Conservation (phyloP, 2,888 invertebrate species). For the Phalangium opilio region DNA sequence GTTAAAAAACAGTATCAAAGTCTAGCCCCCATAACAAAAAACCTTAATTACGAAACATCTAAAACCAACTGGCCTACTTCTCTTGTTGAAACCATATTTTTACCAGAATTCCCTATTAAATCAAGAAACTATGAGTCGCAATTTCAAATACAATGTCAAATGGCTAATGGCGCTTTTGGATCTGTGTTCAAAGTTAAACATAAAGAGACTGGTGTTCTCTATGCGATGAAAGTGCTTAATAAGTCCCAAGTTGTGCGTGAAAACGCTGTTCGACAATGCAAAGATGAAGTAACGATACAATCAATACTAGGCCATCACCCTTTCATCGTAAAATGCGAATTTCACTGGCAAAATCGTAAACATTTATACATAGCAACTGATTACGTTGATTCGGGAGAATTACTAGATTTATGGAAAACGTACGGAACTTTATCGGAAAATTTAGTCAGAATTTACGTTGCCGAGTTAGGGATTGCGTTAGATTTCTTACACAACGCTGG, state of each 20-base stretch:
- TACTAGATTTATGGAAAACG: conserved; percentile 54
- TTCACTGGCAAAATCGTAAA: conserved; percentile 73
- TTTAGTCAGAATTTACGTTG: conserved; percentile 64
- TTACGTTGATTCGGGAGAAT: conserved; percentile 69
- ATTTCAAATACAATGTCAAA: conserved; percentile 42
- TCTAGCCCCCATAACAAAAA: too few relatives aligned
- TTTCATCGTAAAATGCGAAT: conserved; percentile 61
- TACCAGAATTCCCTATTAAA: too few relatives aligned
- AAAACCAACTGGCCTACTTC: too few relatives aligned
- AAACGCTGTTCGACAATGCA: conserved; percentile 66
- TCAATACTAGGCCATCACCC: conserved; percentile 69
- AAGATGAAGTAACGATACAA: conserved; percentile 50
- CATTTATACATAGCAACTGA: conserved; percentile 79
- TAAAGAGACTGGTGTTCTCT: conserved; percentile 46
- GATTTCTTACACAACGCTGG: conserved; percentile 82
- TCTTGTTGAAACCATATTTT: too few relatives aligned
- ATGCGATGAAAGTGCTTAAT: conserved; percentile 55
- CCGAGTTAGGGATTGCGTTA: conserved; percentile 49
- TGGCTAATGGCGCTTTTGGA: conserved; percentile 82
- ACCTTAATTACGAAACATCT: too few relatives aligned
- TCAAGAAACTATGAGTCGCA: too few relatives aligned
- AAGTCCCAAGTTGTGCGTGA: conserved; percentile 55
- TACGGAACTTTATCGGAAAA: conserved; percentile 58
- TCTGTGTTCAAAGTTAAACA: conserved; percentile 66
- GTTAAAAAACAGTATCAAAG: too few relatives aligned